Evolutionary conservation across 2,888 invertebrate species (phyloP).

Genomic region (Morpho deidamia): DNA sequence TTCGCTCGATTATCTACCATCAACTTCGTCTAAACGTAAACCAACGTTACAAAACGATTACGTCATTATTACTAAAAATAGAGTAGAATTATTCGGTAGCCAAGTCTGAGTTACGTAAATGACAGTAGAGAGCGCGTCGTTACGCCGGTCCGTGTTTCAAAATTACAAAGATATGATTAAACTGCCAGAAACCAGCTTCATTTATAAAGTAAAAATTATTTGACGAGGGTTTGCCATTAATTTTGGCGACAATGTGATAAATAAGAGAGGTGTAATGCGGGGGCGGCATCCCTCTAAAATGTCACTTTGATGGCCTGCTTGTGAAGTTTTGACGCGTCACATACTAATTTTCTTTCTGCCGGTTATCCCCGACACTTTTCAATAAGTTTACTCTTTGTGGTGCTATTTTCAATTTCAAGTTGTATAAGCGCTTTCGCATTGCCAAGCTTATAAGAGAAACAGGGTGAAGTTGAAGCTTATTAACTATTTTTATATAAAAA

Average conservation of each 20-base stretch:
- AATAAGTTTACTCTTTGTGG: slow-evolving; percentile 60
- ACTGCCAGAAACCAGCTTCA: slow-evolving; percentile 67
- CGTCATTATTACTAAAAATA: too few relatives aligned
- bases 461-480: not conserved
- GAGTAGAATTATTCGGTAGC: too few relatives aligned
- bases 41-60: too few relatives aligned
- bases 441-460: slow-evolving; percentile 2
- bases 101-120: not conserved
- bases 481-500: not conserved
- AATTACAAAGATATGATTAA: slow-evolving; percentile 71
- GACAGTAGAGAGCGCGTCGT: not conserved
- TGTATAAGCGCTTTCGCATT: slow-evolving; percentile 10
- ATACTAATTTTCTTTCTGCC: slow-evolving; percentile 72
- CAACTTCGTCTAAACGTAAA: too few relatives aligned
- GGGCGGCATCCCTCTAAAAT: slow-evolving; percentile 53
- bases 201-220: slow-evolving; percentile 74
- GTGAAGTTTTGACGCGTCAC: slow-evolving; percentile 74
- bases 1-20: too few relatives aligned
- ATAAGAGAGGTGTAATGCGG: slow-evolving; percentile 74
- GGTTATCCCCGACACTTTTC: slow-evolving; percentile 56
- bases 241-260: slow-evolving; percentile 76
- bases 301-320: slow-evolving; percentile 61
- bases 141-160: slow-evolving; percentile 1
- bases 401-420: slow-evolving; percentile 53
- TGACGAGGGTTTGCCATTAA: slow-evolving; percentile 77